Evolutionary conservation across 2,797 vertebrate species (phyloP), one percentile per base, ranked within the genome.

Genomic region (Notolabrus celidotus): DNA sequence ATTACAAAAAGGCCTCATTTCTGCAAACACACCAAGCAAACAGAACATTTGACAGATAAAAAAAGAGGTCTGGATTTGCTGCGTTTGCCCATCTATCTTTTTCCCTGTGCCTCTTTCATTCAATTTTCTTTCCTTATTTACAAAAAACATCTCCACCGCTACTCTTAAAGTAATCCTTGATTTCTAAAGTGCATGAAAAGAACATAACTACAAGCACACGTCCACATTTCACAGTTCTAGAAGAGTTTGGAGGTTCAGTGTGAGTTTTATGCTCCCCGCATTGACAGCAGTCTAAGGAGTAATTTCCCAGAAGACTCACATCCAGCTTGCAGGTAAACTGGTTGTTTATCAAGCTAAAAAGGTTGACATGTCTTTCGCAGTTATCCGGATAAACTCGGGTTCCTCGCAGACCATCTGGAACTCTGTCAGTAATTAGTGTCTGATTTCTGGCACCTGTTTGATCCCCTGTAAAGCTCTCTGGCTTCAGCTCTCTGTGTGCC

Each of bases 351-450:
- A 16, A 9, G 7, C 17, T 45, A 38, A 38, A 23, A 5, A 5
- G 17, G 16, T 10, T 38, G 53, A 49, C 27, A 11, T 49, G n/a
- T 61, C 45, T 42, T 1, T 3, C 4, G 17, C 17, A 15, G 36
- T 41, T 39, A 36, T 36, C 50, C 19, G 42, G 14, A 3, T 5
- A 6, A 10, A 33, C 22, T 10, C 61, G n/a, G 20, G 0, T 1
- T 45, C n/a, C 15, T 31, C 25, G 52, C 49, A 11, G 25, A 60
- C 62, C 64, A 60, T 27, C 36, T 73, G 55, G 51, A 75, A 19
- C 34, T 6, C 10, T 10, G 57, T 75, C 34, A 57, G 50, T 22
- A 57, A 62, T 84, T 70, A 80, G 46, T 52, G 43, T 29, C 62
- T 54, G 66, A 80, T 80, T 65, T 65, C 61, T 8, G 0, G 0